Evolutionary conservation across 2,113 vertebrate species (phyloP).

Genomic region (Apteryx owenii): DNA sequence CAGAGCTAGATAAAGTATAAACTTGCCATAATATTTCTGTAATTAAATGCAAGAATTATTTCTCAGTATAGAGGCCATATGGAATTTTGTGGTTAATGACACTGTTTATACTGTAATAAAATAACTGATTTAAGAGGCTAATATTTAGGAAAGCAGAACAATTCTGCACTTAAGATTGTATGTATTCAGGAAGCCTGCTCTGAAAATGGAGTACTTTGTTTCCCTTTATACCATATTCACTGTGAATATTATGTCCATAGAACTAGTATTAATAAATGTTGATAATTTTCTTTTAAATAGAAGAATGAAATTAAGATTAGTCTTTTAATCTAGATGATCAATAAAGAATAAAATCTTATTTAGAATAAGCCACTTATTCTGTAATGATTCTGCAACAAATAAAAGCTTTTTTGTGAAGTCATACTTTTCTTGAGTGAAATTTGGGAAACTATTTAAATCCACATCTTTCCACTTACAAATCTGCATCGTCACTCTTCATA

Average conservation of each 20-base stretch:
- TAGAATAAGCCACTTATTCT: neutral
- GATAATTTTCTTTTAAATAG: neutral
- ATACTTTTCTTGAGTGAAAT: slow-evolving; percentile 7
- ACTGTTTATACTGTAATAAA: neutral
- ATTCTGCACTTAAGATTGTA: slow-evolving; percentile 38
- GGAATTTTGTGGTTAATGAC: neutral
- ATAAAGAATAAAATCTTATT: slow-evolving; percentile 18
- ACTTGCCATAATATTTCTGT: neutral
- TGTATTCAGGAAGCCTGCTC: slow-evolving; percentile 38
- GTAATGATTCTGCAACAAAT: slow-evolving; percentile 23
- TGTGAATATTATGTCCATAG: neutral
- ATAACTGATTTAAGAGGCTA: neutral
- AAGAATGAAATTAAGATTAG: neutral
- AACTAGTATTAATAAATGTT: neutral
- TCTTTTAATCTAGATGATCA: neutral
- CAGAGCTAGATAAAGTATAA: neutral
- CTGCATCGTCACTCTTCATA: neutral
- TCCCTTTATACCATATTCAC: neutral
- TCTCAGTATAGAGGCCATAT: neutral
- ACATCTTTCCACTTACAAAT: slow-evolving; percentile 21
- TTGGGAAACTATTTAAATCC: slow-evolving; percentile 44
- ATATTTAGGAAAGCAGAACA: neutral
- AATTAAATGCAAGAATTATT: neutral
- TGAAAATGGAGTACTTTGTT: neutral
- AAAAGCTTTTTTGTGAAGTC: neutral